phyloP scores from a whole-genome alignment of 2,113 vertebrate species.

The Thamnaconus septentrionalis region DNA sequence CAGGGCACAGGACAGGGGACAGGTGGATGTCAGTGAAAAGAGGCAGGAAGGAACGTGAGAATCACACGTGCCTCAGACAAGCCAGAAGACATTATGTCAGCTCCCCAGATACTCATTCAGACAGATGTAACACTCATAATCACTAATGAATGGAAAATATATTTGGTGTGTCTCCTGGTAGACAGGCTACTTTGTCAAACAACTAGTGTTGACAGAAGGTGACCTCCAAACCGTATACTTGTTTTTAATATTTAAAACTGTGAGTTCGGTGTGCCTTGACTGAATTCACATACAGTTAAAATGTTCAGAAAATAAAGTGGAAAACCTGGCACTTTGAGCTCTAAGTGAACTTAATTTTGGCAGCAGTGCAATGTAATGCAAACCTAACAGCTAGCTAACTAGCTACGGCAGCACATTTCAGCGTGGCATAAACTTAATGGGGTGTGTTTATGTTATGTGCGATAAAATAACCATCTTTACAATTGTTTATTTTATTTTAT shows the following conservation, averaged over 20 bases:
- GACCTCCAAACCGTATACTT: no score
- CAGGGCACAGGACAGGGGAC: constrained; percentile 36
- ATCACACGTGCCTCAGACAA: constrained; percentile 35
- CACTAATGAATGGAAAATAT: constrained; percentile 6
- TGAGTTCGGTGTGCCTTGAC: not conserved
- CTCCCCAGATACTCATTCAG: constrained; percentile 12
- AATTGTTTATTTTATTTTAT: no score
- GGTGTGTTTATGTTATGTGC: no score
- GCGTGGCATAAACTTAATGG: no score
- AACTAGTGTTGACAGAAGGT: constrained; percentile 10
- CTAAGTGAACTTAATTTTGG: not conserved
- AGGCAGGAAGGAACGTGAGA: constrained; percentile 28
- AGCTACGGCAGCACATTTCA: no score
- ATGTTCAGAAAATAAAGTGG: constrained; percentile 23
- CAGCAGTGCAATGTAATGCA: no score
- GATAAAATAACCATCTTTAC: no score
- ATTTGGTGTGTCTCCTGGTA: constrained; percentile 11
- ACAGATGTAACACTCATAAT: constrained; percentile 33
- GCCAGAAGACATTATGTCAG: constrained; percentile 44
- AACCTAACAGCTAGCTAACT: no score
- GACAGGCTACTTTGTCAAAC: not conserved
- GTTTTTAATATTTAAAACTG: no score
- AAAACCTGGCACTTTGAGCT: constrained; percentile 51
- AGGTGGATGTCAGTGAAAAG: constrained; percentile 28
- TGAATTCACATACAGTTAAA: no score